A percentile compares a stretch with the other conserved stretches of the same genome.
phyloP scores from a whole-genome alignment of 2,113 vertebrate species.

The Elephas maximus region DNA sequence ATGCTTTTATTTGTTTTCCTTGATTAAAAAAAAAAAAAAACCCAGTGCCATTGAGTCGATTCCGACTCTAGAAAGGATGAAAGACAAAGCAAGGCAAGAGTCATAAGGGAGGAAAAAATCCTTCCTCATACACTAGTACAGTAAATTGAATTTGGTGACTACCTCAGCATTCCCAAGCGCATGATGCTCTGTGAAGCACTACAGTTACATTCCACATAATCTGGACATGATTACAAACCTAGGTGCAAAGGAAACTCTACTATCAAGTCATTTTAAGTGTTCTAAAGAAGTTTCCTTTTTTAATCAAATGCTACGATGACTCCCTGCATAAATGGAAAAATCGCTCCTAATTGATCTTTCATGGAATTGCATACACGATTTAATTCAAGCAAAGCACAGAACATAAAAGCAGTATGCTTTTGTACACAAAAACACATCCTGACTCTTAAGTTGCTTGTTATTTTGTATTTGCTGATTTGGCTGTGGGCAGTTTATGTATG shows the following conservation, averaged over 20 bases:
- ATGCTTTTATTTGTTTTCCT: slow-evolving; percentile 1
- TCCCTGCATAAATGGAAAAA: neutral
- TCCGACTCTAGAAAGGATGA: neutral
- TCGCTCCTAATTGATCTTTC: slow-evolving; percentile 13
- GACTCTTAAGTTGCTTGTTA: neutral
- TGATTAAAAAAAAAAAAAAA: neutral
- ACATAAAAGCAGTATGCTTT: slow-evolving; percentile 36
- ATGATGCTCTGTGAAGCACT: neutral
- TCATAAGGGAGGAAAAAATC: slow-evolving; percentile 15
- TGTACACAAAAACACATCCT: neutral
- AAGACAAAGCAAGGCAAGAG: slow-evolving; percentile 41
- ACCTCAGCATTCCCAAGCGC: neutral
- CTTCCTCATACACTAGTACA: neutral
- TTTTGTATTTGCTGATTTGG: slow-evolving; percentile 6
- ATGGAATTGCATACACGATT: neutral
- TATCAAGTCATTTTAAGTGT: neutral
- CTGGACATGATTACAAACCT: neutral
- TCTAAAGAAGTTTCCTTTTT: neutral
- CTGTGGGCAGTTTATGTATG: neutral
- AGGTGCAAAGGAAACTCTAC: neutral
- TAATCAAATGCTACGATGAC: neutral
- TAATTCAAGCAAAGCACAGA: slow-evolving; percentile 52
- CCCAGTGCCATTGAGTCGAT: too few species aligned
- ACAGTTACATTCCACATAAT: neutral
- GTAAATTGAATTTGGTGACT: slow-evolving; percentile 14